phyloP scores from a whole-genome alignment of 2,113 vertebrate genomes.

The Albula glossodonta region DNA sequence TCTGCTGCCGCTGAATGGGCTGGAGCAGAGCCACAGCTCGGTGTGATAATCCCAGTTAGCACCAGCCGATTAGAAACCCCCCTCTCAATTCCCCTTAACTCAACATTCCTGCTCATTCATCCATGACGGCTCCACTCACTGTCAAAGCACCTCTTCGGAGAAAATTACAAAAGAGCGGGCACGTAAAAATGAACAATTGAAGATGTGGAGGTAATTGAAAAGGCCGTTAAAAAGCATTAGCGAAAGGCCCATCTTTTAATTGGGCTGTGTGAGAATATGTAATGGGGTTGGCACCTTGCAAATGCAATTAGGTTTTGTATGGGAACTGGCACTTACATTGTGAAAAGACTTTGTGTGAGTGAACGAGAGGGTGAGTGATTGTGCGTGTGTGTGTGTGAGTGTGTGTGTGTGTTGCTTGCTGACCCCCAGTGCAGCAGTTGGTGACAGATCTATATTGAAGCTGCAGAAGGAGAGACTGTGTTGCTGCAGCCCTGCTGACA shows the following conservation, averaged over 20 bases:
- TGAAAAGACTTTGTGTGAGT: background rate
- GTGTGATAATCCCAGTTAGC: slow-evolving; percentile 63
- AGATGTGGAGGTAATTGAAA: background rate
- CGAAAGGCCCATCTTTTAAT: background rate
- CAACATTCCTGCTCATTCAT: slow-evolving; percentile 68
- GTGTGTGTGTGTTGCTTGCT: background rate
- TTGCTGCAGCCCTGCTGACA: background rate
- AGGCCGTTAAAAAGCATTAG: background rate
- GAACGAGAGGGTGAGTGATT: background rate
- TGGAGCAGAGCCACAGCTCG: slow-evolving; percentile 33
- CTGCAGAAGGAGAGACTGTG: background rate
- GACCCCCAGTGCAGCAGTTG: slow-evolving; percentile 6
- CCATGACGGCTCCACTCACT: slow-evolving; percentile 40
- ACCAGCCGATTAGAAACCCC: slow-evolving; percentile 55
- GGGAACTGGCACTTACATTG: background rate
- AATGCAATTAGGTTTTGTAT: background rate
- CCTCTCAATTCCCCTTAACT: slow-evolving; percentile 39
- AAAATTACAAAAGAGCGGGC: slow-evolving; percentile 17
- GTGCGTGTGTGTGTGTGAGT: background rate
- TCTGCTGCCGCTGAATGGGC: background rate
- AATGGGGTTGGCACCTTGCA: background rate
- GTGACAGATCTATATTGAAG: background rate
- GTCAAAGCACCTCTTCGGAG: slow-evolving; percentile 40
- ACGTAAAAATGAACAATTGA: slow-evolving; percentile 16
- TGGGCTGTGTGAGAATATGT: background rate